Base-by-base conservation (phyloP, 2,888 invertebrate genomes). In the Venustoraphidia nigricollis region DNA sequence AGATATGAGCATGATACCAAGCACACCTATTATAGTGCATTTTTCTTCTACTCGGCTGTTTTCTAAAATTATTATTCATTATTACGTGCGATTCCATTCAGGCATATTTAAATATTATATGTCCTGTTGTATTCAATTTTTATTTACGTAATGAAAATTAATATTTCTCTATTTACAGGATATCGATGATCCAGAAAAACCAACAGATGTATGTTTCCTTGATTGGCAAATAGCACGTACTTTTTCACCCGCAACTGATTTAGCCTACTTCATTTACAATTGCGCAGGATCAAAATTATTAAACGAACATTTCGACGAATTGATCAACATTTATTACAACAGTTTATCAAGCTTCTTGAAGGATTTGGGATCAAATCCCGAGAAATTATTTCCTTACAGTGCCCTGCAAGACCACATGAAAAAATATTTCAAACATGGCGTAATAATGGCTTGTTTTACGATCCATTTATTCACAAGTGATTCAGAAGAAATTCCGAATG, bases 201-300 rank as follows among this genome's bases (percentile, higher is more conserved):
- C 59, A 45, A 57, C 58, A 8, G 47, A 56, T n/a, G 36, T 59
- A 9, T 57, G 57, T 44, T 51, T 59, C 11, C 44, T 60, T 10
- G 60, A 60, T 43, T 60, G 59, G 55, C 60, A 60, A 51, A 46
- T 59, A n/a, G 50, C 55, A 8, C 51, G 56, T 9, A 49, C 53
- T 37, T 55, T 55, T 8, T 56, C 59, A 1, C 60, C 61, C 1
- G 60, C 57, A 4, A 50, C 54, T 35, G 66, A 66, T 48, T 45
- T 66, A 38, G 53, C 60, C 4, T 64, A 66, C 50, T 57, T 60
- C 52, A 53, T 66, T 9, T 64, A 60, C 49, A 59, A 59, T 4
- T 60, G 60, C 36, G 57, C 58, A 9, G 52, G 57, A 3, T 58
- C 58, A 42, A 55, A 59, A 10, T 48, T 58, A 10, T 55, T 64